Base-by-base conservation (phyloP, 2,888 invertebrate genomes). In the Anticlea derivata region DNA sequence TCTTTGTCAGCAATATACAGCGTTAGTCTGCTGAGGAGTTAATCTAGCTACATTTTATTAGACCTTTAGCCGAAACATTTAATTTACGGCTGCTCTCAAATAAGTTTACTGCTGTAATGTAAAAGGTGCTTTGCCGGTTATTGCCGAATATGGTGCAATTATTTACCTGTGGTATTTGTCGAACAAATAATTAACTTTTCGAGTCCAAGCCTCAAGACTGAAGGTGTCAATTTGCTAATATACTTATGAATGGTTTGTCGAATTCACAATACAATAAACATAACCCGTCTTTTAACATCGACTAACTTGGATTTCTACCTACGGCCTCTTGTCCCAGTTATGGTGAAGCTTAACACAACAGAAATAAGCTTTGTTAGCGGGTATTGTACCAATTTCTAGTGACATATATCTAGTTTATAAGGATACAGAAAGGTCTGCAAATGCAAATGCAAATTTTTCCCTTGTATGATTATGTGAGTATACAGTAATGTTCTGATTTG, bases 21-120 rank as follows among this genome's bases (percentile, higher is more conserved):
- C 20, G 23, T 10, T 6, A 24, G 35, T 23, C 24, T 12, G 34
- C 23, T 39, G 26, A 37, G 24, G 13, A 46, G 52, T 49, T 51
- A 33, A 49, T 55, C 44, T 48, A 50, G 50, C 48, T 50, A 41
- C 49, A 49, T 48, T 57, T 52, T 48, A 50, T 52, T 44, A 33
- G 41, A 45, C 26, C 45, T 50, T 50, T 45, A 48, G 45, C 45
- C 47, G 50, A 47, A 50, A 50, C 50, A 48, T 50, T 50, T 54
- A n/a, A n/a, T n/a, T n/a, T n/a, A n/a, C 50, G 53, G 26, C 47
- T 29, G 24, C 43, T 34, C 34, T 47, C 35, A 44, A 49, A 51
- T 55, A 46, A 47, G 35, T 57, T 57, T 53, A 57, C 33, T 47
- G 45, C 50, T 11, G 50, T 43, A 46, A 47, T 50, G 47, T 53